phyloP scores from a whole-genome alignment of 2,113 vertebrate genomes.

The Rhodinocichla rosea region DNA sequence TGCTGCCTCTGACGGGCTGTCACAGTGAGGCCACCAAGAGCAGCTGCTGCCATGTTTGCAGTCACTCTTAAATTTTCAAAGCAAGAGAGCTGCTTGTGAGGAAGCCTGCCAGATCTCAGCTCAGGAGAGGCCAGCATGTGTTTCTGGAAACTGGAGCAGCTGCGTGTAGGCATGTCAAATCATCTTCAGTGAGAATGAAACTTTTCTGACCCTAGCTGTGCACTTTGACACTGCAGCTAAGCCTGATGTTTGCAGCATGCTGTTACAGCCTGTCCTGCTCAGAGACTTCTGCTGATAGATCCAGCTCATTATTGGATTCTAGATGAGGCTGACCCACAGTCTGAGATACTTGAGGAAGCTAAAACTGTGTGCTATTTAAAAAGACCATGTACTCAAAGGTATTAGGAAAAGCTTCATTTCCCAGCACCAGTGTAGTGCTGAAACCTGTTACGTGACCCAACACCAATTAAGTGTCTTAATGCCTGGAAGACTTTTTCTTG shows the following conservation, averaged over 20 bases:
- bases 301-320: not conserved
- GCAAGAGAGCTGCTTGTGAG: not conserved
- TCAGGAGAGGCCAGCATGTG: accelerated
- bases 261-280: not conserved
- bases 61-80: not conserved
- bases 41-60: not conserved
- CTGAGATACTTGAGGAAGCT: not conserved
- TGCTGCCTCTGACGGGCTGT: accelerated
- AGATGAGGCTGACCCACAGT: not conserved
- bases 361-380: not conserved
- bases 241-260: not conserved
- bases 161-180: not conserved
- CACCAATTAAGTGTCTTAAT: not conserved
- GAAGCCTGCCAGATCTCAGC: not conserved
- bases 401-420: not conserved
- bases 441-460: not conserved
- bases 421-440: not conserved
- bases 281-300: not conserved
- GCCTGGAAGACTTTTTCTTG: not conserved
- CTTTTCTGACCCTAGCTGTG: not conserved
- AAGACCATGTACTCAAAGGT: not conserved
- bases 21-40: not conserved
- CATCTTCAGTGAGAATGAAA: not conserved
- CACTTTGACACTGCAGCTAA: not conserved
- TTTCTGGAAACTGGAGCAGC: not conserved